Conservation (phyloP, 2,797 vertebrate species). For the Galagoides demidoff region DNA sequence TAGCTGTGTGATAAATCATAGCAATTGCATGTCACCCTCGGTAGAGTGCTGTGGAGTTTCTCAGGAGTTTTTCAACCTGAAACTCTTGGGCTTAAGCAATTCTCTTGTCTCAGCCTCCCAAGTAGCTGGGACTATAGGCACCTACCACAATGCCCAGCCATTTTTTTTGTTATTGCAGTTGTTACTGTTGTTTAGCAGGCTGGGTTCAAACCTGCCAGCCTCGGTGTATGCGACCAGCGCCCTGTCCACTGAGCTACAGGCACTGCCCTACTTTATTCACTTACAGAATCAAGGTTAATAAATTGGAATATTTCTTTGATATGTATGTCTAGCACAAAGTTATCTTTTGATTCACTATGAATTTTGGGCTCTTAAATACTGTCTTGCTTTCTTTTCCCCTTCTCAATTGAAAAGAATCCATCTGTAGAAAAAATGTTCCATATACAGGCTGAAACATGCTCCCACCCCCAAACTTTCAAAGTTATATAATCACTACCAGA, state of each 20-base stretch:
- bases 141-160: too few species aligned
- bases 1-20: background rate
- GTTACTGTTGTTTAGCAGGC: too few species aligned
- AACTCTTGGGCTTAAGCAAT: too few species aligned
- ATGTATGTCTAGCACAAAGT: background rate
- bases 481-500: background rate
- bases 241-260: too few species aligned
- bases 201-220: too few species aligned
- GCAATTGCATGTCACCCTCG: background rate
- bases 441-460: background rate
- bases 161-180: too few species aligned
- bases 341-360: conserved; percentile 35
- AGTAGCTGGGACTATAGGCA: too few species aligned
- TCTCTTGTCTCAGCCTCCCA: too few species aligned
- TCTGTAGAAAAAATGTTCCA: conserved; percentile 34
- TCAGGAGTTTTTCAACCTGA: too few species aligned
- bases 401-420: conserved; percentile 11
- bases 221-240: too few species aligned
- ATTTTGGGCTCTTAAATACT: background rate
- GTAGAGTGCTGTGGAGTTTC: too few species aligned
- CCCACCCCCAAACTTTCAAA: background rate
- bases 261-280: background rate
- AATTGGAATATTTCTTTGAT: background rate
- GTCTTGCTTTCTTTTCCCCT: background rate
- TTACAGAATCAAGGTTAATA: background rate